Evolutionary conservation across 1,140 invertebrate genomes (phyloP).

Genomic region (Diabrotica virgifera): DNA sequence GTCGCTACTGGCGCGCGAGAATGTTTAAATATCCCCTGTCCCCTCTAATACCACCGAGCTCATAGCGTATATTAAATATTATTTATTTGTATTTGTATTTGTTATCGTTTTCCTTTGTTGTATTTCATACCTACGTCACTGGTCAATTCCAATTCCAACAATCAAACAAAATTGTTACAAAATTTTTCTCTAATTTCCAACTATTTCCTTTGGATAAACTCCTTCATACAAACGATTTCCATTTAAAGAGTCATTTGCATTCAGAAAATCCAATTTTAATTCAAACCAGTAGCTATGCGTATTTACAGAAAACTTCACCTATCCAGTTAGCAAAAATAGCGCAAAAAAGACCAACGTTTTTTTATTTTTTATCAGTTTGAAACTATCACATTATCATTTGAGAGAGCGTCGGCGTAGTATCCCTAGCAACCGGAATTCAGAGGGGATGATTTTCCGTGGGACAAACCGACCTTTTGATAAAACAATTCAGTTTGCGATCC

Average conservation of each 20-base stretch:
- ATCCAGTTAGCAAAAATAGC: neutral
- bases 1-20: too few relatives aligned
- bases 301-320: neutral
- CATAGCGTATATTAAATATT: too few relatives aligned
- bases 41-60: too few relatives aligned
- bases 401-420: conserved; percentile 11
- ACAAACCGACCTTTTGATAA: neutral
- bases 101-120: too few relatives aligned
- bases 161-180: too few relatives aligned
- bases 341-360: neutral
- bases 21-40: too few relatives aligned
- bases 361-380: conserved; percentile 6
- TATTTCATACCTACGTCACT: too few relatives aligned
- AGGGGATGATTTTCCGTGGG: conserved; percentile 3
- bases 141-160: too few relatives aligned
- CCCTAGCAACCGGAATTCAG: conserved; percentile 11
- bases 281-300: neutral
- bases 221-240: neutral
- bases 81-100: too few relatives aligned
- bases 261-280: neutral
- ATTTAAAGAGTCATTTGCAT: neutral
- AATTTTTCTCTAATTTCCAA: too few relatives aligned
- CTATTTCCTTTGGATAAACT: too few relatives aligned
- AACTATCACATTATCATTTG: conserved; percentile 5
- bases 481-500: conserved; percentile 4